Percentiles rank a stretch among this genome's conserved stretches.
Conservation (phyloP, 2,888 invertebrate genomes). For the Muscina levida region DNA sequence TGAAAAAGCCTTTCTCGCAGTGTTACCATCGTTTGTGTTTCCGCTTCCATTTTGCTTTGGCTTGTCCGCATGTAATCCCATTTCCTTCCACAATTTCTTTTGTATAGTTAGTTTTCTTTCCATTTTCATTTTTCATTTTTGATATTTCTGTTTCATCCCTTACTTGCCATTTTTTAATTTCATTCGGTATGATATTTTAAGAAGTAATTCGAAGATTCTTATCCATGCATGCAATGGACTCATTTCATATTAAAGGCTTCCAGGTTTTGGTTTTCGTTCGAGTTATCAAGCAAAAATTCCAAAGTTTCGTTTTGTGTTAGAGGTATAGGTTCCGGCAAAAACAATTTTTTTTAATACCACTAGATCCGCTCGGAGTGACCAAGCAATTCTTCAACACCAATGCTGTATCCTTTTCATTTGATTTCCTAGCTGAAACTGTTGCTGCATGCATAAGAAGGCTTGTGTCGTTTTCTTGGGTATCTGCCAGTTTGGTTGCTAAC, state of each 20-base stretch:
- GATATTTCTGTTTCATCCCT: constrained; percentile 1
- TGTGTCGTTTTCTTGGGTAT: too few species aligned
- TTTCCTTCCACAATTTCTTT: background rate
- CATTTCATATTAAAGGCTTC: too few species aligned
- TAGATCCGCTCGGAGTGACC: too few species aligned
- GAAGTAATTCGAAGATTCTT: constrained; percentile 5
- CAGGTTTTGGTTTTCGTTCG: too few species aligned
- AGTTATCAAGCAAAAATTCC: constrained; percentile 17
- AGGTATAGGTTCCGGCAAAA: background rate
- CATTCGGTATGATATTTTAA: constrained; percentile 35
- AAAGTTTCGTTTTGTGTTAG: background rate
- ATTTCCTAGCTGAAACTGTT: too few species aligned
- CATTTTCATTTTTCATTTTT: too few species aligned
- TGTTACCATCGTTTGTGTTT: constrained; percentile 40
- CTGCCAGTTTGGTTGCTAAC: too few species aligned
- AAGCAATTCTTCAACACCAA: too few species aligned
- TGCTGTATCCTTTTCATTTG: too few species aligned
- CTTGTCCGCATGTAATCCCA: too few species aligned
- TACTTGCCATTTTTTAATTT: constrained; percentile 36
- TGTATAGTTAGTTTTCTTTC: background rate
- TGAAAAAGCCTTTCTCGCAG: constrained; percentile 42
- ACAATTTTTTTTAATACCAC: background rate
- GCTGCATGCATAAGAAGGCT: too few species aligned
- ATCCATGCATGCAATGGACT: constrained; percentile 12
- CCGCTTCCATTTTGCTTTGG: constrained; percentile 51